Percentiles rank a stretch among this genome's conserved stretches.
Evolutionary conservation across 1,140 invertebrate species (phyloP).

Genomic region (Trialeurodes vaporariorum): DNA sequence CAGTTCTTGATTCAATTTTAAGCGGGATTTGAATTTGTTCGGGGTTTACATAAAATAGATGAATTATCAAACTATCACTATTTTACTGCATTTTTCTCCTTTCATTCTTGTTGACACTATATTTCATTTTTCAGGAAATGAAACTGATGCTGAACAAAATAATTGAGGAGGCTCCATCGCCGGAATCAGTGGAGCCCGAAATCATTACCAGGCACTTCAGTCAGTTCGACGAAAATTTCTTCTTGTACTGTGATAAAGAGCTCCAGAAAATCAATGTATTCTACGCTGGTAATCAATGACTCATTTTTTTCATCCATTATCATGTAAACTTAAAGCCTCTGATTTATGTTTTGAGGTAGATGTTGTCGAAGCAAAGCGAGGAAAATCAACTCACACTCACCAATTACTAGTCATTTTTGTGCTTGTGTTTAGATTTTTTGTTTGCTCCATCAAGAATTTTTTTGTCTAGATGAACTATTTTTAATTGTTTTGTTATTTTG

Average conservation of each 20-base stretch:
- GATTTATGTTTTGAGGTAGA: no score
- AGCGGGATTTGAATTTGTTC: no score
- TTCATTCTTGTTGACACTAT: no score
- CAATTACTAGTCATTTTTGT: slow-evolving; percentile 11
- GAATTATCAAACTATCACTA: neutral
- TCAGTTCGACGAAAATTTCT: slow-evolving; percentile 75
- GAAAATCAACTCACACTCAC: no score
- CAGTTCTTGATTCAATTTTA: no score
- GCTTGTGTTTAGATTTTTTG: slow-evolving; percentile 2
- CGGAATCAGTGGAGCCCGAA: slow-evolving; percentile 52
- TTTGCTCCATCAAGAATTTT: no score
- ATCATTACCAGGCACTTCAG: slow-evolving; percentile 58
- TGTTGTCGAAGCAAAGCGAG: no score
- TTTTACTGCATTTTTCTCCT: neutral
- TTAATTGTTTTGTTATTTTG: no score
- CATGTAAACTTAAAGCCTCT: no score
- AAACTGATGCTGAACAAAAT: slow-evolving; percentile 59
- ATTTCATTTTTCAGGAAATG: slow-evolving; percentile 46
- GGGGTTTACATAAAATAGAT: neutral
- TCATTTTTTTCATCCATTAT: no score
- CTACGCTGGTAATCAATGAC: slow-evolving; percentile 47
- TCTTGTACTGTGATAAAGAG: slow-evolving; percentile 75
- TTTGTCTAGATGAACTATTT: no score
- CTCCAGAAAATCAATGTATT: slow-evolving; percentile 79
- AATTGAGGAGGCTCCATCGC: slow-evolving; percentile 56